Evolutionary conservation across 2,888 invertebrate genomes (phyloP), one percentile per base, ranked within the genome.

Genomic region (Drosophila antonietae): DNA sequence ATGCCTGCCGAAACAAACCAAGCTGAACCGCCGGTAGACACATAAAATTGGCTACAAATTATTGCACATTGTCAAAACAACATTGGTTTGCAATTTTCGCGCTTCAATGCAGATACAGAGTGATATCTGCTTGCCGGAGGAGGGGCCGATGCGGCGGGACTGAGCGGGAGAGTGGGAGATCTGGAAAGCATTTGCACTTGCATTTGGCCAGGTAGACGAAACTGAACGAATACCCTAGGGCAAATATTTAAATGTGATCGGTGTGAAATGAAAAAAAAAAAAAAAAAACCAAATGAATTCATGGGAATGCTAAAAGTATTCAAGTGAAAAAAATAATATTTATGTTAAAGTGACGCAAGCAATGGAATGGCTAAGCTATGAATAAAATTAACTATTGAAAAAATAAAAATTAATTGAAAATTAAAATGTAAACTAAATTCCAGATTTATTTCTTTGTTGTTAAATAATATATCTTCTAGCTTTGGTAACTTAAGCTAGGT

Each of bases 81-180:
- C 91, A 91, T 90, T 91, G 89, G 89, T 91, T 91, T 91, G 91
- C 91, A 91, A 91, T 91, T 91, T 91, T 86, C 89, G 86, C 90
- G 90, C 88, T 90, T 90, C 90, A 87, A 87, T 85, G 83, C 82
- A 87, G 90, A 84, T 83, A 75, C 78, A 80, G 64, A 77, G 52
- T 82, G 86, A 86, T 68, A 68, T 55, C 56, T 44, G 52, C 23
- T 6, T 4, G 15, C 20, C 8, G 33, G 49, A 37, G 41, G 61
- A 3, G 9, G 35, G 41, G 23, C 8, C 35, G 49, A 20, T 1
- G 28, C 9, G 23, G 23, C 23, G 23, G 23, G 4, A 23, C 23
- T 3, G 23, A 23, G 23, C 23, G 23, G 43, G 18, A 39, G 65
- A 31, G 44, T 28, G 28, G 68, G 15, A 59, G 71, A 58, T 64